These are phyloP conservation scores for Lepidurus apus DNA, from an alignment of 1,140 invertebrate species.

Conservation along the genomic window DNA sequence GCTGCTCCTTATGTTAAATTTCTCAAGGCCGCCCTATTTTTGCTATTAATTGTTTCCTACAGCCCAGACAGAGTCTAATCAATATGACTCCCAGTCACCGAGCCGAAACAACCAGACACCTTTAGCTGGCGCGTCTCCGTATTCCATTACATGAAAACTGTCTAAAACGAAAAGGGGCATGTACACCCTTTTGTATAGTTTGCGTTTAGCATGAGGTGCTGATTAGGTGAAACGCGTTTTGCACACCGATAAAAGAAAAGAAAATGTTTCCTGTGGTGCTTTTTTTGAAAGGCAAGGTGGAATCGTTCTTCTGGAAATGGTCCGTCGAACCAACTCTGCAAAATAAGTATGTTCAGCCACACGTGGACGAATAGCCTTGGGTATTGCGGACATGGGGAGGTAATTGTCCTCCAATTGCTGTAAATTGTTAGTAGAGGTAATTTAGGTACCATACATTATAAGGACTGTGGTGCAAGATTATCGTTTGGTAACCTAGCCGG, in stretches of 20 bases:
- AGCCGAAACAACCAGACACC: slow-evolving; percentile 17
- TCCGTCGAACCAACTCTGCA: background rate
- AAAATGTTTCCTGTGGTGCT: background rate
- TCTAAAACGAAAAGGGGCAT: background rate
- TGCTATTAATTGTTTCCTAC: slow-evolving; percentile 22
- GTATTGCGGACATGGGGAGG: background rate
- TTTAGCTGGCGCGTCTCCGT: slow-evolving; percentile 6
- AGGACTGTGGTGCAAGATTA: background rate
- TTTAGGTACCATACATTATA: slow-evolving; percentile 4
- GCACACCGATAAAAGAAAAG: background rate
- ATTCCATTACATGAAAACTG: background rate
- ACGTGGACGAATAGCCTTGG: background rate
- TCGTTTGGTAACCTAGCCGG: background rate
- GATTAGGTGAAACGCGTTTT: background rate
- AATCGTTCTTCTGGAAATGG: background rate
- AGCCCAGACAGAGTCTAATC: slow-evolving; percentile 16
- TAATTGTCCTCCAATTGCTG: slow-evolving; percentile 15
- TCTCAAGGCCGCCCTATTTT: slow-evolving; percentile 17
- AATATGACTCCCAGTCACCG: slow-evolving; percentile 21
- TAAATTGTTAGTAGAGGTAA: background rate
- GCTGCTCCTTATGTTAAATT: slow-evolving; percentile 9
- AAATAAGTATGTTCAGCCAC: slow-evolving; percentile 10
- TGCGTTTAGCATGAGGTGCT: background rate
- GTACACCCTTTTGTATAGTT: background rate
- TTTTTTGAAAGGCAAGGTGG: background rate